Evolutionary conservation across 2,797 vertebrate genomes (phyloP), one percentile per base, ranked within the genome.

Genomic region (Myripristis jacobus): DNA sequence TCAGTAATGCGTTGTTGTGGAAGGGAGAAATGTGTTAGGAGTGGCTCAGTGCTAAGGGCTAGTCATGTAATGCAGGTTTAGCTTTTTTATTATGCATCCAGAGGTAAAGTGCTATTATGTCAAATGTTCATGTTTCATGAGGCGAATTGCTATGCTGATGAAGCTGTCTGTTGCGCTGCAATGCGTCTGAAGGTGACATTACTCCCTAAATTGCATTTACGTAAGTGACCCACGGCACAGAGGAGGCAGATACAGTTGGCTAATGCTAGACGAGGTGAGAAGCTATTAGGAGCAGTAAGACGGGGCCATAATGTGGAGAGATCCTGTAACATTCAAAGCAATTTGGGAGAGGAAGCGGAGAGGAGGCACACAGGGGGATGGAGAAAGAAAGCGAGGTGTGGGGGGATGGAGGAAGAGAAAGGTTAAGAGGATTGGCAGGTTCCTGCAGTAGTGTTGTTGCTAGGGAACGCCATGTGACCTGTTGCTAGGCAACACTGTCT

Each of bases 381-480:
- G 57, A 62, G 68, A 80, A 71, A 66, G 78, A 79, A 73, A 66
- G 79, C 18, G 75, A 90, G 87, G 84, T 90, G 83, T 82, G 79
- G 89, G 87, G 85, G 87, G 83, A 89, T 86, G 86, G 87, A 92
- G 85, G 75, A 80, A 85, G 85, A 89, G 84, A 89, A 90, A 91
- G 92, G 91, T 93, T 92, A 87, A 92, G 90, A 90, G 92, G 90
- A 94, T 92, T 94, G 93, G 92, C 92, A 93, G 91, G 92, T 88
- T 93, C 90, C 93, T 92, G 91, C 88, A 89, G 92, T 92, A 91
- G 87, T 90, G 91, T 86, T 93, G 94, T 95, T 95, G 92, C 94
- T 94, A 95, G 91, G 94, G 82, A 94, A 93, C 90, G 82, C 83
- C 92, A 93, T 94, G 93, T 92, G 91, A 94, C 90, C 89, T 88